These are phyloP conservation scores for Mola mola DNA, from an alignment of 2,113 vertebrate species.

Conservation along the genomic window DNA sequence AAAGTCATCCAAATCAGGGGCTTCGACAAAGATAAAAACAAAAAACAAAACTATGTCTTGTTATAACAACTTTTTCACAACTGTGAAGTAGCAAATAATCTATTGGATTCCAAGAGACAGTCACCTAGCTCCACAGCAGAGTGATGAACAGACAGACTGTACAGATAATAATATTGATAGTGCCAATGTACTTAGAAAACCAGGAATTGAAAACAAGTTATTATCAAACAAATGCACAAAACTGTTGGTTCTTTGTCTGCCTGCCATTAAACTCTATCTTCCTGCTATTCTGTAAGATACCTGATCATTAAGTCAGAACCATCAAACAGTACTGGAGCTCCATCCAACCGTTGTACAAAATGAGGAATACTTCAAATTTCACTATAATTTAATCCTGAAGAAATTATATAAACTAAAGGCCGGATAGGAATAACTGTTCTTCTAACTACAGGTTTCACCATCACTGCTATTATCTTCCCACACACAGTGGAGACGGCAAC, in stretches of 20 bases:
- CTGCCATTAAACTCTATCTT: neutral
- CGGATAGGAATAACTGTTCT: constrained; percentile 28
- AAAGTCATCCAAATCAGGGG: neutral
- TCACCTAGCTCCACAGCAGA: neutral
- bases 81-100: no score
- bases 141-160: no score
- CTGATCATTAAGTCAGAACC: constrained; percentile 5
- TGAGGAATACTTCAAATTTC: constrained; percentile 49
- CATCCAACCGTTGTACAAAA: constrained; percentile 33
- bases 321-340: neutral
- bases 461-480: constrained; percentile 59
- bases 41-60: no score
- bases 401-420: constrained; percentile 53
- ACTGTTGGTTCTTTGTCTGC: no score
- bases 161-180: no score
- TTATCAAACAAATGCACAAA: no score
- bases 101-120: no score
- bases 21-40: no score
- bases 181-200: no score
- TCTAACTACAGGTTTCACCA: constrained; percentile 64
- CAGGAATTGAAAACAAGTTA: no score
- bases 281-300: neutral
- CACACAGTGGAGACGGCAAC: constrained; percentile 58
- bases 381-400: constrained; percentile 54
- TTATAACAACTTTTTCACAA: no score